These are phyloP conservation scores for Solenodon paradoxus DNA, from an alignment of 2,113 vertebrate species.

Conservation along the genomic window DNA sequence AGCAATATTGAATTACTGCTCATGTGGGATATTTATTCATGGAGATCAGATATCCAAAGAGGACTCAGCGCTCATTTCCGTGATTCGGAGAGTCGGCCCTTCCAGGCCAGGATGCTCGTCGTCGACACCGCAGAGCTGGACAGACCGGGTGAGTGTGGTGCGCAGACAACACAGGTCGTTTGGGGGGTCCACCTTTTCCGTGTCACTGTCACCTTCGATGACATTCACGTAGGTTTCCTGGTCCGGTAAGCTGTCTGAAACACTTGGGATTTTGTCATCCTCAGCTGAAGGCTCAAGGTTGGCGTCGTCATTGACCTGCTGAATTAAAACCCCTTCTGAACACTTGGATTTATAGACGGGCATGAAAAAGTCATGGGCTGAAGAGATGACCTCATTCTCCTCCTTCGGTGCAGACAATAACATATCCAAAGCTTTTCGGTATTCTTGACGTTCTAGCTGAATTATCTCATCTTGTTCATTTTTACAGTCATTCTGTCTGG, in stretches of 20 bases:
- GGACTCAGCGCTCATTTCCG: slow-evolving; percentile 21
- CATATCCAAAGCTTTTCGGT: slow-evolving; percentile 31
- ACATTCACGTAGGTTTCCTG: slow-evolving; percentile 45
- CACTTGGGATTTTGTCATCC: slow-evolving; percentile 19
- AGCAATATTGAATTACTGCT: neutral
- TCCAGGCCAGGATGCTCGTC: neutral
- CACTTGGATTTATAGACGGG: neutral
- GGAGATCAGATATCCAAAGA: slow-evolving; percentile 13
- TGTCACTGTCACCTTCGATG: slow-evolving; percentile 40
- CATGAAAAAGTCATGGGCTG: neutral
- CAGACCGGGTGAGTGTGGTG: neutral
- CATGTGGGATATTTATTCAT: slow-evolving; percentile 62
- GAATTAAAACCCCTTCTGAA: slow-evolving; percentile 35
- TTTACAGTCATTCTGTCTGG: neutral
- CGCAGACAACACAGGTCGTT: slow-evolving; percentile 58
- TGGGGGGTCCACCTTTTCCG: slow-evolving; percentile 35
- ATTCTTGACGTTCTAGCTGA: slow-evolving; percentile 49
- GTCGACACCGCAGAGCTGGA: neutral
- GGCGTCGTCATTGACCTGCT: slow-evolving; percentile 7
- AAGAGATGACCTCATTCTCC: neutral
- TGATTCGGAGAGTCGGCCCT: slow-evolving; percentile 36
- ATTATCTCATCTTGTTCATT: neutral
- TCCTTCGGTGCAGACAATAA: neutral
- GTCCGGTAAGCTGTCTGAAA: neutral
- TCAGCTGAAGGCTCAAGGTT: neutral